Evolutionary conservation across 2,797 vertebrate genomes (phyloP).

Genomic region (Galago senegalensis): DNA sequence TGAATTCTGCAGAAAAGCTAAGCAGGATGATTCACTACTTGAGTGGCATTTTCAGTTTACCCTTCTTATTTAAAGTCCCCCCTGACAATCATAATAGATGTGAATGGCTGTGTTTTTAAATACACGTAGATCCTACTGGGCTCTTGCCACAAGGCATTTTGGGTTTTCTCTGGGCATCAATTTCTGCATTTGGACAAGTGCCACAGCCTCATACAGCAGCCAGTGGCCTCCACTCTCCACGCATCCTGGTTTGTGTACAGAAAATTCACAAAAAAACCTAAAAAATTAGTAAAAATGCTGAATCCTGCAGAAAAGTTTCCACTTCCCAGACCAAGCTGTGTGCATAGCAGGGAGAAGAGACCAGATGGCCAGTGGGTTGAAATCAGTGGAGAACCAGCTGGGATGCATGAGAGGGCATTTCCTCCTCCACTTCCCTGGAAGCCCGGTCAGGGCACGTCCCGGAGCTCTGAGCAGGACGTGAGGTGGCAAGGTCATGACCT

Average conservation of each 20-base stretch:
- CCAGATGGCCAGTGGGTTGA: constrained; percentile 72
- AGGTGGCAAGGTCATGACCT: not conserved
- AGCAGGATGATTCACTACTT: not conserved
- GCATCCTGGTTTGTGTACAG: not conserved
- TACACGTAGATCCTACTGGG: rapidly evolving
- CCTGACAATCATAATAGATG: not conserved
- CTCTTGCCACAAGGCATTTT: not conserved
- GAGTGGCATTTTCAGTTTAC: not conserved
- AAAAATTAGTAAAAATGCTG: not conserved
- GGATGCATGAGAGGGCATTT: constrained; percentile 17
- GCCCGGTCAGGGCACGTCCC: not conserved
- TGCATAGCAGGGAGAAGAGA: constrained; percentile 31
- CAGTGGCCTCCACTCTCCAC: not conserved
- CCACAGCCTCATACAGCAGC: not conserved
- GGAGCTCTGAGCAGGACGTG: not conserved
- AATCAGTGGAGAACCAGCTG: constrained; percentile 32
- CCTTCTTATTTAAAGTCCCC: not conserved
- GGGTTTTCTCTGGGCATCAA: not conserved
- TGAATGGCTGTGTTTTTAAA: constrained; percentile 14
- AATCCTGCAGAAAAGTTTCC: constrained; percentile 67
- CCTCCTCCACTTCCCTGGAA: constrained; percentile 36
- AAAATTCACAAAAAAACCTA: not conserved
- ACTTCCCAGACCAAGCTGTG: constrained; percentile 36
- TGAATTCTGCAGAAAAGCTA: not conserved
- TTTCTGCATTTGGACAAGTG: constrained; percentile 64